These are phyloP conservation scores for Dicentrarchus labrax DNA, from an alignment of 2,113 vertebrate species.

Conservation along the genomic window DNA sequence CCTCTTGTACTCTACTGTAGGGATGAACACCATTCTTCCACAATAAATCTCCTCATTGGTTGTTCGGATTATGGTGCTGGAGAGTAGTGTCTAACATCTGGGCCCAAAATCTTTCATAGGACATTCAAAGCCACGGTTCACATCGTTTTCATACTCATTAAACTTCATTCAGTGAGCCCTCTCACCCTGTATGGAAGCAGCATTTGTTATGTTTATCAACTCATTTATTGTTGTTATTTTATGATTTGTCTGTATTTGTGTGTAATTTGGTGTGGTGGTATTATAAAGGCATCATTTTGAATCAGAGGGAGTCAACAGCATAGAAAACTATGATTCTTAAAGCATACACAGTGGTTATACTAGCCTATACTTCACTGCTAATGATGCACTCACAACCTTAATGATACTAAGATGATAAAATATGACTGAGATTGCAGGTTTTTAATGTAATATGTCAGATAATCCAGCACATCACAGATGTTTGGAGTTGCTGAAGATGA, in stretches of 20 bases:
- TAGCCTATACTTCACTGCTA: neutral
- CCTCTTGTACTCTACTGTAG: too few relatives aligned
- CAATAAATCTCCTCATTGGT: too few relatives aligned
- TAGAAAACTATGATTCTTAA: neutral
- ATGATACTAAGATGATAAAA: neutral
- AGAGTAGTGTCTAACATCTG: neutral
- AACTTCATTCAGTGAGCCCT: neutral
- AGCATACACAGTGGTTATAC: neutral
- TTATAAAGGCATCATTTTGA: neutral
- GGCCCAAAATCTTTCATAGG: neutral
- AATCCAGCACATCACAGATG: slow-evolving; percentile 2
- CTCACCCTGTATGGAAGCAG: neutral
- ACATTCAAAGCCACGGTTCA: neutral
- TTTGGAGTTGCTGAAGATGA: slow-evolving; percentile 4
- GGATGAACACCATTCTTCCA: neutral
- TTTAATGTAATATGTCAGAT: neutral
- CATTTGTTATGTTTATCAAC: too few relatives aligned
- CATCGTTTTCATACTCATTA: neutral
- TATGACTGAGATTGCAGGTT: neutral
- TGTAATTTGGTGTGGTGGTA: neutral
- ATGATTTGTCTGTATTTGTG: neutral
- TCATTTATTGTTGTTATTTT: too few relatives aligned
- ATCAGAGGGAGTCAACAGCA: neutral
- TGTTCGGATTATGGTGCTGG: too few relatives aligned
- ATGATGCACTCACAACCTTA: neutral